Evolutionary conservation across 2,113 vertebrate species (phyloP), one percentile per base, ranked within the genome.

Genomic region (Saccopteryx bilineata): DNA sequence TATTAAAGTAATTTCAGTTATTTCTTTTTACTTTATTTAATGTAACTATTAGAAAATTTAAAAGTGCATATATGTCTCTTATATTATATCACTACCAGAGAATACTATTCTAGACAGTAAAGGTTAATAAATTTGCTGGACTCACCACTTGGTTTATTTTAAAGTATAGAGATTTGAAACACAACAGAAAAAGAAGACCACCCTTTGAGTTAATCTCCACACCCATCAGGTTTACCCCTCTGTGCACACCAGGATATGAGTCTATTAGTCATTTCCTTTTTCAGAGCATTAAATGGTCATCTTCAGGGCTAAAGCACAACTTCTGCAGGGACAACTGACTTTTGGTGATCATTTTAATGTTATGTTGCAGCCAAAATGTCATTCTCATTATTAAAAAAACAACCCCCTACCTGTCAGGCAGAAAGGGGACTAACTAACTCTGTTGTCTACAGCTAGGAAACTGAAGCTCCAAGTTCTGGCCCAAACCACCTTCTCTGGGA

Each of bases 11-110:
- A 68, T 80, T 84, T 88, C 58, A 79, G 5, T 14, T 69, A 7
- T 28, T n/a, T 69, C 14, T 52, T 85, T 86, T 93, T 87, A 56
- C 9, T 93, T 87, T 61, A 61, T 65, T 88, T 74, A 92, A 90
- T 6, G 1, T n/a, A 83, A 83, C 4, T 96, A 66, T 52, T 56
- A 93, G 58, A 79, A 91, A 78, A 82, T 11, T 21, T 31, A 28
- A 56, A 88, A 71, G 15, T 19, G 31, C 11, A 56, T 58, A 56
- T 58, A 9, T 54, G 9, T 60, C 17, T 81, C 39, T 80, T 90
- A 11, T 5, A 60, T 74, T 74, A 6, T 39, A 46, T 50, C 8
- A 24, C 21, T 52, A 58, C 79, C 56, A 54, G 12, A 58, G 9
- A 90, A 68, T 14, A 28, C 18, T 61, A 81, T 90, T 91, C 50